These are phyloP conservation scores for Micropterix aruncella DNA, from an alignment of 2,888 invertebrate genomes.

Conservation along the genomic window DNA sequence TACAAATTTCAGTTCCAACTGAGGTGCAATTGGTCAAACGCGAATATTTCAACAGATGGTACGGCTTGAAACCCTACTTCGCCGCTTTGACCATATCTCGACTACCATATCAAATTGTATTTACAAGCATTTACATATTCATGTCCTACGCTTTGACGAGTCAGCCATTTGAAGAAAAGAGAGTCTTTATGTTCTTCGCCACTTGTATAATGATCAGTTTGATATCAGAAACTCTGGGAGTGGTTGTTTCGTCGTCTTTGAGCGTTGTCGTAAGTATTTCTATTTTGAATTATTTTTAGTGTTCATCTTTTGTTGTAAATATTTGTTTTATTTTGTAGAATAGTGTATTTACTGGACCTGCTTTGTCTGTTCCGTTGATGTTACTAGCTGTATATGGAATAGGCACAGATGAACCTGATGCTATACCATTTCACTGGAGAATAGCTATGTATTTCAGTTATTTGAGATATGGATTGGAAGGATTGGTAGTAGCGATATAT, in stretches of 20 bases:
- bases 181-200: constrained; percentile 53
- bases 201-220: constrained; percentile 58
- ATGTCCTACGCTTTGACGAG: constrained; percentile 62
- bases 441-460: constrained; percentile 73
- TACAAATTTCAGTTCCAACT: constrained; percentile 50
- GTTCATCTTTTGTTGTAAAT: constrained; percentile 4
- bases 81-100: constrained; percentile 57
- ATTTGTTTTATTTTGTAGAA: constrained; percentile 41
- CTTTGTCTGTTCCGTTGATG: constrained; percentile 75
- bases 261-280: constrained; percentile 56
- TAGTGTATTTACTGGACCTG: constrained; percentile 82
- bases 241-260: constrained; percentile 58
- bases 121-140: constrained; percentile 50
- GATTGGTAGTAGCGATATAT: constrained; percentile 66
- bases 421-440: constrained; percentile 59
- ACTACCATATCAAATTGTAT: constrained; percentile 54
- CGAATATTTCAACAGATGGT: constrained; percentile 80
- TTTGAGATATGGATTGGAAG: constrained; percentile 70
- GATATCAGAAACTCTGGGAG: constrained; percentile 66
- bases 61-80: constrained; percentile 65
- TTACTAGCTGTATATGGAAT: constrained; percentile 78
- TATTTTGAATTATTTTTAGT: not conserved
- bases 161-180: constrained; percentile 57
- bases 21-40: constrained; percentile 65
- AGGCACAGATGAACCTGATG: constrained; percentile 55